Evolutionary conservation across 2,797 vertebrate genomes (phyloP).

Genomic region (Melanotaenia boesemani): DNA sequence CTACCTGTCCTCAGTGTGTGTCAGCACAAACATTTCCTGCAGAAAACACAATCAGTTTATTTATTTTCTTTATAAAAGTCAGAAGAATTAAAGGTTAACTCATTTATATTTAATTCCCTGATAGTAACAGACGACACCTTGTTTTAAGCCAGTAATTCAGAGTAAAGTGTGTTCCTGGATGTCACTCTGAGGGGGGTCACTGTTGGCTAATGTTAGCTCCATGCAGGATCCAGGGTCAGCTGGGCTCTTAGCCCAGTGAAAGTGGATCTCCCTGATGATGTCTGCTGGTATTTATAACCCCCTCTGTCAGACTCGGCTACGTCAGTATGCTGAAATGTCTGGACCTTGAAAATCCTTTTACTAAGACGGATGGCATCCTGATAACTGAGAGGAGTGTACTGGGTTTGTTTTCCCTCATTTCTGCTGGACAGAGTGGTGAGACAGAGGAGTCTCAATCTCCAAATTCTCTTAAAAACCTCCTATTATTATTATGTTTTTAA

Average conservation of each 20-base stretch:
- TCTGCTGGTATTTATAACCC: slow-evolving; percentile 54
- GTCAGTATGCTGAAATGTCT: slow-evolving; percentile 20
- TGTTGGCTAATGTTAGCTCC: slow-evolving; percentile 47
- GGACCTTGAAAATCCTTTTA: slow-evolving; percentile 26
- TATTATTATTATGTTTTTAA: too few species aligned
- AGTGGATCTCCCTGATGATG: slow-evolving; percentile 63
- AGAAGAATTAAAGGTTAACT: background rate
- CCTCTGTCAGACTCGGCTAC: slow-evolving; percentile 30
- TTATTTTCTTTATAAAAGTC: background rate
- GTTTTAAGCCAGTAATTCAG: slow-evolving; percentile 1
- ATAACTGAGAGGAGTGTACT: background rate
- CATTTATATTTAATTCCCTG: background rate
- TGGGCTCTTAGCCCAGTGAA: slow-evolving; percentile 57
- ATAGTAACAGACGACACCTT: slow-evolving; percentile 8
- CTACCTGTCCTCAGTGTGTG: slow-evolving; percentile 30
- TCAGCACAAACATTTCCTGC: background rate
- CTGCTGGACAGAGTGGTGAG: background rate
- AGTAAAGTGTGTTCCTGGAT: slow-evolving; percentile 25
- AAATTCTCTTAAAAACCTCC: too few species aligned
- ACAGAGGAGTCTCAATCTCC: too few species aligned
- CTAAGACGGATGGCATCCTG: slow-evolving; percentile 4
- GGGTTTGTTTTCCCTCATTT: slow-evolving; percentile 1
- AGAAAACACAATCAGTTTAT: background rate
- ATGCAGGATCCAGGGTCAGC: slow-evolving; percentile 42
- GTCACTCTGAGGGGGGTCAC: slow-evolving; percentile 19